Base-by-base conservation (phyloP, 2,797 vertebrate species). In the Mormyrops boulengeri region DNA sequence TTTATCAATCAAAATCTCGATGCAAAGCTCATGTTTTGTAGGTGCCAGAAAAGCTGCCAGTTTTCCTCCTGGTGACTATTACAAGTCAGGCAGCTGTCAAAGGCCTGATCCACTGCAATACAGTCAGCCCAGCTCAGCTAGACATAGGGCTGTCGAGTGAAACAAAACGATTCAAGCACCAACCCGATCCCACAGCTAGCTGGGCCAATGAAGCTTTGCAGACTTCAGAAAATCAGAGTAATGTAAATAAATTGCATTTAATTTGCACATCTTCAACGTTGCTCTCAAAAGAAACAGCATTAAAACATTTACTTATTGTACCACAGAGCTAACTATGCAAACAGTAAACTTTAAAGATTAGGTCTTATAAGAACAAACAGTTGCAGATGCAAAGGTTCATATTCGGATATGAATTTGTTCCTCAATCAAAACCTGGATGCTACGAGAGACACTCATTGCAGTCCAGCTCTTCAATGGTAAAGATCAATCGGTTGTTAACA, bases 21-120 rank as follows among this genome's bases (percentile, higher is more conserved):
- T 96, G 95, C 96, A 96, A 96, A 96, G 96, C 96, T 96, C 95
- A 96, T 95, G 96, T 96, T 96, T 96, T 97, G 97, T 97, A 97
- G 96, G 95, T 95, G 95, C 96, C 95, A 95, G 96, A 96, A 95
- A 95, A 95, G 94, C 96, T 97, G 96, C 95, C 93, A 96, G 96
- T 96, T 96, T 95, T 96, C 97, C 95, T 96, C 94, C 96, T 97
- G 97, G 97, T 97, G 97, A 97, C 97, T 97, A 97, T 96, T 95
- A 96, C 85, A 44, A 89, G 88, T 80, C 77, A 84, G 88, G 88
- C 11, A 91, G 90, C 92, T 92, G 90, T 91, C 92, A 90, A n/a
- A 90, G 47, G 22, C 50, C 14, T 41, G 12, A 30, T 19, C n/a
- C n/a, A 53, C 49, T 38, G 30, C 52, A 84, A 84, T 84, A 19